Evolutionary conservation across 2,888 invertebrate species (phyloP), one percentile per base, ranked within the genome.

Genomic region (Pristionchus arcanus): DNA sequence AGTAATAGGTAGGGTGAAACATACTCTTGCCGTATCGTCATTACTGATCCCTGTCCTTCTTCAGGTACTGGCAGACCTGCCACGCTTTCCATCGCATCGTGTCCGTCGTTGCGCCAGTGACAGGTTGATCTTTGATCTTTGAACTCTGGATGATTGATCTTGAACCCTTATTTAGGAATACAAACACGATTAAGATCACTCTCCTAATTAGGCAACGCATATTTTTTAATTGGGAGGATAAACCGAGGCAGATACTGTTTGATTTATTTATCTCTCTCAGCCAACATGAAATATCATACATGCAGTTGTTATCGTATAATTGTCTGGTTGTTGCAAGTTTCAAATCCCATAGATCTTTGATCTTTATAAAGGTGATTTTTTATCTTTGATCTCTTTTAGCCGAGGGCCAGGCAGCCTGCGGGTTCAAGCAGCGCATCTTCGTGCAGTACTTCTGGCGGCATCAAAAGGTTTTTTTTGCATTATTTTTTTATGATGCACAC

Each of bases 31-130:
- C 13, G 59, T 15, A 15, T 16, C 1, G 1, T 71, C 37, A 74
- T 74, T 25, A 25, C 21, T 74, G 42, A 74, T 25, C 74, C 25
- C 31, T 66, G 66, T 28, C 19, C 31, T 37, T 31, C 31, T 2
- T 77, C 90, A 93, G 93, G 77, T 93, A 93, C 89, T 94, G 94
- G 94, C 91, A 91, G 34, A 92, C 92, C 2, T 94, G 94, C 66
- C 91, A 91, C 9, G 83, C 91, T 19, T 94, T 94, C 86, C 94
- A 94, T 81, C 92, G 94, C 19, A 94, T 94, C 34, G 90, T 94
- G n/a, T 93, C 93, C 13, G 90, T 94, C 15, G 92, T 94, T 25
- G 88, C 89, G 42, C 94, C 93, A 4, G 90, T 93, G 15, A 91
- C 90, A 49, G 49, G 81, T 81, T 37, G 2, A 19, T 28, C 15